Evolutionary conservation across 2,797 vertebrate species (phyloP).

Genomic region (Pseudochirops cupreus): DNA sequence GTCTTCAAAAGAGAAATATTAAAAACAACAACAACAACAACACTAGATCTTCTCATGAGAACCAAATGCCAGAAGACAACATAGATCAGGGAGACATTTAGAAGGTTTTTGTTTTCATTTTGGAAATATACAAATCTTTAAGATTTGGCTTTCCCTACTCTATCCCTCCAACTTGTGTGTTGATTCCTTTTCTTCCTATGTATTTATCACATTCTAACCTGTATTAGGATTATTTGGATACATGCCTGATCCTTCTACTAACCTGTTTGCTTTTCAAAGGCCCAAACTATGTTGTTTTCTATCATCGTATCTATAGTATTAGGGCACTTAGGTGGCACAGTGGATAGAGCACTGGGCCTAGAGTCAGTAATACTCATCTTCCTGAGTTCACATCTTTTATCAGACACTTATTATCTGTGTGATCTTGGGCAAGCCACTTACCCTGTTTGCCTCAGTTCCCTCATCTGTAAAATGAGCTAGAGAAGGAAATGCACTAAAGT

Average conservation of each 20-base stretch:
- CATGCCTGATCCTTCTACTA: neutral
- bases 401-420: neutral
- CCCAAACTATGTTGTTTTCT: neutral
- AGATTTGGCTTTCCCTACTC: constrained; percentile 17
- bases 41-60: neutral
- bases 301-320: neutral
- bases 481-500: neutral
- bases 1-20: neutral
- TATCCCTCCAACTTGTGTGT: neutral
- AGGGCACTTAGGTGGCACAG: neutral
- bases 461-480: neutral
- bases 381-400: neutral
- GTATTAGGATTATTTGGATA: neutral
- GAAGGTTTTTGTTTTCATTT: constrained; percentile 45
- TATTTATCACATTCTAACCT: neutral
- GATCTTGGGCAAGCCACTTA: neutral
- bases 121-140: constrained; percentile 35
- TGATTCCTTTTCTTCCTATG: constrained; percentile 16
- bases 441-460: neutral
- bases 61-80: constrained; percentile 25
- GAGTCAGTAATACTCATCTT: neutral
- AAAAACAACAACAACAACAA: neutral
- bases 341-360: neutral
- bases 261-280: neutral
- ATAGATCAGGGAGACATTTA: neutral